Evolutionary conservation across 1,140 invertebrate species (phyloP).

Genomic region (Cyrtorhinus lividipennis): DNA sequence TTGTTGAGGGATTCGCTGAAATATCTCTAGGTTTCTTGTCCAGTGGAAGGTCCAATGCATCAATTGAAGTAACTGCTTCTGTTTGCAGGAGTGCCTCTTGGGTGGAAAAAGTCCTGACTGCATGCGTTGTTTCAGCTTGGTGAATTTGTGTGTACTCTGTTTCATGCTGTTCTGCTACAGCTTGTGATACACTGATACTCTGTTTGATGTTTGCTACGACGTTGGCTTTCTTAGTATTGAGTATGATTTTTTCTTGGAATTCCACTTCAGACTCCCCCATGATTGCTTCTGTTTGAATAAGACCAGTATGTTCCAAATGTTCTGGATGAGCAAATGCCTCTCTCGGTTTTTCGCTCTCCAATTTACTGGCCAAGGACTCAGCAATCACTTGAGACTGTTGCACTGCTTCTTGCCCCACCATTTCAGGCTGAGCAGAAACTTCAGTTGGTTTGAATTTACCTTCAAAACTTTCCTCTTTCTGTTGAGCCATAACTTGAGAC

Average conservation of each 20-base stretch:
- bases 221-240: constrained; percentile 22
- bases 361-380: constrained; percentile 19
- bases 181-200: constrained; percentile 29
- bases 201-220: constrained; percentile 22
- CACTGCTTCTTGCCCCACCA: constrained; percentile 23
- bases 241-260: constrained; percentile 18
- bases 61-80: constrained; percentile 20
- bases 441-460: constrained; percentile 2
- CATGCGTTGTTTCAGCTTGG: background rate
- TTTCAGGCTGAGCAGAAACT: constrained; percentile 20
- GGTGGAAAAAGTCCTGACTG: constrained; percentile 20
- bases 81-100: constrained; percentile 21
- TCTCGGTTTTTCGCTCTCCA: constrained; percentile 25
- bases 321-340: constrained; percentile 25
- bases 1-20: constrained; percentile 21
- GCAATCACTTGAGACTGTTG: constrained; percentile 25
- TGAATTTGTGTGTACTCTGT: constrained; percentile 20
- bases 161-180: constrained; percentile 31
- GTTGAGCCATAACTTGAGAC: constrained; percentile 26
- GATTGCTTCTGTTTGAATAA: constrained; percentile 21
- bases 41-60: constrained; percentile 26
- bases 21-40: constrained; percentile 25
- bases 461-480: constrained; percentile 25
- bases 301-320: constrained; percentile 24
- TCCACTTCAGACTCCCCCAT: constrained; percentile 23